Base-by-base conservation (phyloP, 2,113 vertebrate species). In the Puntigrus tetrazona region DNA sequence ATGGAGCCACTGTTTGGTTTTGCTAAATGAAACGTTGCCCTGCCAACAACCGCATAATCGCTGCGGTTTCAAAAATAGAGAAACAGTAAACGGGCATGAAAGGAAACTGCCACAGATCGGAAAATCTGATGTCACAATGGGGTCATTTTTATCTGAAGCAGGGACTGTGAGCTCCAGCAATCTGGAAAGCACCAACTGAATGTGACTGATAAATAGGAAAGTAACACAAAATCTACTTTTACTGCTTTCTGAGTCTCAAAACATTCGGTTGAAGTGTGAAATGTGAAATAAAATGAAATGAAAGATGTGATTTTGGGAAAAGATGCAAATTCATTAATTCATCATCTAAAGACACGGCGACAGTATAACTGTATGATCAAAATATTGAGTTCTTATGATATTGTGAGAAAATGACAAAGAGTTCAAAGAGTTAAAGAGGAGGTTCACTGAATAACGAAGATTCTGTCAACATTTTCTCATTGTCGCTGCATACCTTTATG, bases 201-300 rank as follows among this genome's bases (percentile, higher is more conserved):
- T 84, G 3, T 27, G 6, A n/a, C 13, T 61, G 41, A 87, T 81
- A 61, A 22, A 81, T 14, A 22, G 52, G 59, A n/a, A 79, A 76
- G 47, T 55, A 45, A 76, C 75, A 73, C 67, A 85, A 65, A 6
- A 47, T 45, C 76, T 78, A 86, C 86, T 87, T 63, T 82, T 82
- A 25, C 13, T 43, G 8, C 11, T 8, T 36, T 78, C 38, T 67
- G 9, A 11, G 25, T 79, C 61, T 81, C 10, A 14, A 16, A 5
- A 69, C 6, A 7, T 81, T 43, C 9, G 18, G 47, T 52, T 20
- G 1, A 63, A 67, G 27, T 36, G 43, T 31, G 16, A n/a, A n/a
- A n/a, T 65, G 25, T 1, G 18, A 61, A 79, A 43, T 8, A 57
- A 55, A 27, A 1, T 11, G 7, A 65, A 63, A 27, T 61, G 7